Base-by-base conservation (phyloP, 2,113 vertebrate species). In the Grammomys surdaster region DNA sequence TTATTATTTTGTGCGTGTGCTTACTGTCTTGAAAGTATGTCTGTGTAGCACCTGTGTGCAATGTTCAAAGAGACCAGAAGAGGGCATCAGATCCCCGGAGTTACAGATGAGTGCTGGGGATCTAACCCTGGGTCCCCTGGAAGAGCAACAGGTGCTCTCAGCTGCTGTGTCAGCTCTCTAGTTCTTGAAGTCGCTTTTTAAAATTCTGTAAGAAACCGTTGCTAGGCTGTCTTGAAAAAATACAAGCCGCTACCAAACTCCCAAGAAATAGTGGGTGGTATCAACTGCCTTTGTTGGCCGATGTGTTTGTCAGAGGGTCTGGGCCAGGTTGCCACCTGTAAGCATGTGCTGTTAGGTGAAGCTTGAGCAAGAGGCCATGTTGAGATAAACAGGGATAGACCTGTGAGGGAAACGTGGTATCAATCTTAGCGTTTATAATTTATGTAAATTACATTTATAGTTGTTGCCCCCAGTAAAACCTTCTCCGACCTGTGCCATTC, bases 201-300 rank as follows among this genome's bases (percentile, higher is more conserved):
- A 58, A 58, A 26, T 22, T 56, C 33, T 70, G 7, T 36, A 72
- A 81, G 58, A 91, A 90, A 58, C 22, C 40, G 51, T 63, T 43
- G 69, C 51, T 58, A 89, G 36, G 5, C 69, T 69, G 10, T 31
- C 63, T 56, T 89, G 1, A 9, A 70, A 78, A 67, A 95, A 78
- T 13, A n/a, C 31, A 73, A 75, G 46, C 56, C 17, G 51, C 46
- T 51, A n/a, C 36, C 43, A 84, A 58, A 80, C 63, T 70, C 28
- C n/a, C 10, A 54, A 82, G 88, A 67, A 43, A 67, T 1, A 69
- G 40, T 43, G 14, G 24, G 26, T 33, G 67, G 5, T 7, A 19
- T 22, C 17, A 1, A 19, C 0, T 5, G 0, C 84, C 36, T 58
- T 7, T 16, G 51, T 46, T 43, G 3, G 28, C 1, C 14, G 51